A percentile compares a stretch with the other conserved stretches of the same genome.
phyloP scores from a whole-genome alignment of 2,113 vertebrate genomes.

The Tychaedon coryphoeus region DNA sequence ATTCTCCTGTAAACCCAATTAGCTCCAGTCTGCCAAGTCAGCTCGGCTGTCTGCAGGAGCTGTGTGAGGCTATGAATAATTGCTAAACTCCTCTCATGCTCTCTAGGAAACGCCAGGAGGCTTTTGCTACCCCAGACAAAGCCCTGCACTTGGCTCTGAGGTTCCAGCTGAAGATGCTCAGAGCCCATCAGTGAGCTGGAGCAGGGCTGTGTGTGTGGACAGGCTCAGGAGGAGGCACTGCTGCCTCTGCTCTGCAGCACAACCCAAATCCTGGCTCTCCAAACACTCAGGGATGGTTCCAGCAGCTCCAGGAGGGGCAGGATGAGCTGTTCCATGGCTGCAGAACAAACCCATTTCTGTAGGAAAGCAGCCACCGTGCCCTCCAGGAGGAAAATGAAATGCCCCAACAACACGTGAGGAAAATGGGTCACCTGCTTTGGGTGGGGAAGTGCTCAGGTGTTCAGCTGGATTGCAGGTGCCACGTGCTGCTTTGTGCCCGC shows the following conservation, averaged over 20 bases:
- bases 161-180: not conserved
- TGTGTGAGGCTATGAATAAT: constrained; percentile 37
- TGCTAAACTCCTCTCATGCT: not conserved
- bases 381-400: not conserved
- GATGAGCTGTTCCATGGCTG: not conserved
- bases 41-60: not conserved
- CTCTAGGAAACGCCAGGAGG: not conserved
- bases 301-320: not conserved
- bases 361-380: not conserved
- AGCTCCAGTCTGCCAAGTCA: constrained; percentile 34
- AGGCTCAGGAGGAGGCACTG: not conserved
- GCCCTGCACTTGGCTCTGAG: not conserved
- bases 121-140: not conserved
- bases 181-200: not conserved
- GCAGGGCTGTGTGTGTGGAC: not conserved
- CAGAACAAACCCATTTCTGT: not conserved
- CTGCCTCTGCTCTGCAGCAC: not conserved
- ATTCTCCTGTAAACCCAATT: constrained; percentile 50
- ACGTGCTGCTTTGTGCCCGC: not conserved
- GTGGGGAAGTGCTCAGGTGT: not conserved
- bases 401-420: rapidly evolving
- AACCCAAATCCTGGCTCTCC: not conserved
- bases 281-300: rapidly evolving
- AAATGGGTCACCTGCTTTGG: not conserved
- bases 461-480: not conserved